These are phyloP conservation scores for Loxodonta africana DNA, from an alignment of 2,113 vertebrate genomes.

Conservation along the genomic window DNA sequence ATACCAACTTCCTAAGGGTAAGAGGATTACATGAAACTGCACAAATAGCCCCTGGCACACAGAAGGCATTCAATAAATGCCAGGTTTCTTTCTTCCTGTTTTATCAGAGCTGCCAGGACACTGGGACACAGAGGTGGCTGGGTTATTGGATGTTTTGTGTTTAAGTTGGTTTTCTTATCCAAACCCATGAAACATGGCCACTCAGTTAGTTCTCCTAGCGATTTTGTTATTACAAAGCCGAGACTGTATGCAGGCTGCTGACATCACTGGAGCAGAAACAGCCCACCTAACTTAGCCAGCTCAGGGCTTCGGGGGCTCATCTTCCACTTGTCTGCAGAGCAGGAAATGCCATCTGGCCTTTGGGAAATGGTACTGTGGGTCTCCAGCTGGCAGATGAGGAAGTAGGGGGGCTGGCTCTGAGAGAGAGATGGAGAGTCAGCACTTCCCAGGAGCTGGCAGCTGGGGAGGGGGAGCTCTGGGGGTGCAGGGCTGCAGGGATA, in stretches of 20 bases:
- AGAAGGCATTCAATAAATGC: background rate
- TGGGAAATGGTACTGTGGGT: background rate
- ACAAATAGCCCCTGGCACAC: background rate
- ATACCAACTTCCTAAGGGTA: background rate
- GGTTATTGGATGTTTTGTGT: background rate
- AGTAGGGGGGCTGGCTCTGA: accelerated
- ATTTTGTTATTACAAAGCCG: background rate
- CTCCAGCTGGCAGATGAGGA: background rate
- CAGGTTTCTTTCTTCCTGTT: background rate
- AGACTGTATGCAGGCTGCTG: background rate
- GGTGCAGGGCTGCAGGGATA: background rate
- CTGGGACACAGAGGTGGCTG: background rate
- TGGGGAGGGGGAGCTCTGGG: background rate
- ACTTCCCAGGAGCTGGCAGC: background rate
- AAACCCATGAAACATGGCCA: background rate
- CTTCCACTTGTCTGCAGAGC: background rate
- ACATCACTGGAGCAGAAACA: background rate
- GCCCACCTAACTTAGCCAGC: background rate
- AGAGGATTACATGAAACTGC: too few species aligned
- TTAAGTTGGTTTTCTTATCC: background rate
- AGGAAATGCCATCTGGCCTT: background rate
- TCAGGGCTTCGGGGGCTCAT: background rate
- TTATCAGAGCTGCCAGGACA: background rate
- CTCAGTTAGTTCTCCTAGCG: background rate
- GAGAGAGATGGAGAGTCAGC: background rate